These are phyloP conservation scores for Drosophila guanche DNA, from an alignment of 1,140 invertebrate species.

Conservation along the genomic window DNA sequence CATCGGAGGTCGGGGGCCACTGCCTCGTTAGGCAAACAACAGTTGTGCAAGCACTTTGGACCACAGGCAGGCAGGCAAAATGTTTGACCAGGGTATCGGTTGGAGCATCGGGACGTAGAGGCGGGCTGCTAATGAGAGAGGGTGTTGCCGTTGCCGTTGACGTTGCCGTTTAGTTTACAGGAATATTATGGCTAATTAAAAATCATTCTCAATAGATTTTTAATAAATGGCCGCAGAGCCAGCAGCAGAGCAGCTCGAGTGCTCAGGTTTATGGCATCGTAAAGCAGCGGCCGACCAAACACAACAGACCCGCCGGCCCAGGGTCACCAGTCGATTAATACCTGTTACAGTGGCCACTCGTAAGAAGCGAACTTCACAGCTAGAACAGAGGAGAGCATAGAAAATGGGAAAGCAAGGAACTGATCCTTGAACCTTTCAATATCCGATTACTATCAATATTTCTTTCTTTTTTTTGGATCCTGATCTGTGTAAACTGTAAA, in stretches of 20 bases:
- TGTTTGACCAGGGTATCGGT: constrained; percentile 7
- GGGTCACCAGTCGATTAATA: constrained; percentile 16
- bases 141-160: no score
- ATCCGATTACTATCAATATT: no score
- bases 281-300: constrained; percentile 6
- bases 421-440: no score
- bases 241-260: constrained; percentile 18
- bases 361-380: no score
- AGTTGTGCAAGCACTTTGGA: constrained; percentile 32
- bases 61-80: neutral
- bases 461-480: no score
- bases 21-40: constrained; percentile 30
- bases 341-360: no score
- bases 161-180: constrained; percentile 9
- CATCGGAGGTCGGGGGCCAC: no score
- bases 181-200: constrained; percentile 64
- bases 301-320: neutral
- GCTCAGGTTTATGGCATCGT: constrained; percentile 34
- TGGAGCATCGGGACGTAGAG: neutral
- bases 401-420: no score
- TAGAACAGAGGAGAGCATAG: no score
- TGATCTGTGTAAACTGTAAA: no score
- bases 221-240: constrained; percentile 34
- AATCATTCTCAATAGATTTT: constrained; percentile 58
- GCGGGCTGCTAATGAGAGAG: no score